Evolutionary conservation across 2,888 invertebrate genomes (phyloP), one percentile per base, ranked within the genome.

Genomic region (Tetropium fuscum): DNA sequence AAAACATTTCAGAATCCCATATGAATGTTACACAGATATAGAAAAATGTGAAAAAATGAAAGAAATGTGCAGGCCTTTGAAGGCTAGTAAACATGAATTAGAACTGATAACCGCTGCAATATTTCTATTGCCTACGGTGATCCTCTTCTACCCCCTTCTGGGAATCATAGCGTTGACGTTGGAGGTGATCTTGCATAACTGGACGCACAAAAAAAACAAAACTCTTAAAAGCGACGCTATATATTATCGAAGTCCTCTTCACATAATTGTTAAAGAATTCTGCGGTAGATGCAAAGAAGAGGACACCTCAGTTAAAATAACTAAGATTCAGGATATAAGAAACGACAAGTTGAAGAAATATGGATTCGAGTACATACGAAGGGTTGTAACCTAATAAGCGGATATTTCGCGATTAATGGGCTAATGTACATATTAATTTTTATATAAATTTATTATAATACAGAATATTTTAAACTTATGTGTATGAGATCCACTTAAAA

Each of bases 231-330:
- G 88, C 66, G 80, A 84, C 7, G 82, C 83, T 47, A 77, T 88
- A 27, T 90, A 87, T 70, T 91, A 88, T 71, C 87, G 87, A 38
- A 91, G 90, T 68, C 91, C 91, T 0, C 84, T 91, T 63, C 90
- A 91, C 76, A 81, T 87, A 1, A 82, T 90, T 4, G 86, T 88
- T 0, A 87, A 90, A 13, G 87, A 87, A 63, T 90, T 90, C 75
- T 92, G 91, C 77, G 88, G 87, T 2, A 80, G 85, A 16, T 91
- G 91, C 67, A 85, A 87, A 54, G 87, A 87, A 53, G 86, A 87
- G 70, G 84, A 83, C 22, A 85, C 86, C 68, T 87, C 87, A 78
- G 84, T 87, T 45, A 86, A 86, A 68, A 86, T 90, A 40, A 86
- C 86, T 0, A 87, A 87, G 68, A 81, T 91, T 67, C 88, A 90